Conservation (phyloP, 2,888 invertebrate genomes). For the Pteria penguin region DNA sequence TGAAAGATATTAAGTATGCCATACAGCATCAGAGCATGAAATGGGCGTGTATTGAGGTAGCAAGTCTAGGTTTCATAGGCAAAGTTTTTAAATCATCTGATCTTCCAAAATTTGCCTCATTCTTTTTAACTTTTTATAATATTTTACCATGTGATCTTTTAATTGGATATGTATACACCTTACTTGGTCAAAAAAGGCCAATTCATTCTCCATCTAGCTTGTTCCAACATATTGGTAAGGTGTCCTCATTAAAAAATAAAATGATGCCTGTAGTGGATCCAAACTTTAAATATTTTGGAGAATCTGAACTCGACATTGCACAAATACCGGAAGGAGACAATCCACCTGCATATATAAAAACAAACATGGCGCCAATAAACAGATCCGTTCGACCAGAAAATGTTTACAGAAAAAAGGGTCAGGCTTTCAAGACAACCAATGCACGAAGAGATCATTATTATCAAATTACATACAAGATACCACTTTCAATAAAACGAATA, state of each 20-base stretch:
- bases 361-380: slow-evolving; percentile 74
- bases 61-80: slow-evolving; percentile 63
- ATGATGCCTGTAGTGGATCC: slow-evolving; percentile 58
- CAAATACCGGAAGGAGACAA: slow-evolving; percentile 31
- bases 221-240: slow-evolving; percentile 61
- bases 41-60: slow-evolving; percentile 64
- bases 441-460: slow-evolving; percentile 40
- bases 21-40: slow-evolving; percentile 57
- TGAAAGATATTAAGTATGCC: slow-evolving; percentile 73
- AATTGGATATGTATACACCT: slow-evolving; percentile 40
- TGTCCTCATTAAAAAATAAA: slow-evolving; percentile 57
- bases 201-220: slow-evolving; percentile 50
- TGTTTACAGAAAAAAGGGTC: slow-evolving; percentile 66
- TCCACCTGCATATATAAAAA: slow-evolving; percentile 76
- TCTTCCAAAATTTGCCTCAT: slow-evolving; percentile 56
- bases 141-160: slow-evolving; percentile 60
- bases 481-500: slow-evolving; percentile 47
- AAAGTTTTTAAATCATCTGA: slow-evolving; percentile 59
- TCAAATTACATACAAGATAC: slow-evolving; percentile 43
- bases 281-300: slow-evolving; percentile 43
- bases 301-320: slow-evolving; percentile 12
- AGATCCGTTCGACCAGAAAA: slow-evolving; percentile 68
- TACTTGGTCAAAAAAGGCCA: slow-evolving; percentile 48
- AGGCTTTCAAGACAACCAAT: slow-evolving; percentile 52
- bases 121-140: slow-evolving; percentile 70